Evolutionary conservation across 1,140 invertebrate genomes (phyloP).

Genomic region (Melipona quadrifasciata): DNA sequence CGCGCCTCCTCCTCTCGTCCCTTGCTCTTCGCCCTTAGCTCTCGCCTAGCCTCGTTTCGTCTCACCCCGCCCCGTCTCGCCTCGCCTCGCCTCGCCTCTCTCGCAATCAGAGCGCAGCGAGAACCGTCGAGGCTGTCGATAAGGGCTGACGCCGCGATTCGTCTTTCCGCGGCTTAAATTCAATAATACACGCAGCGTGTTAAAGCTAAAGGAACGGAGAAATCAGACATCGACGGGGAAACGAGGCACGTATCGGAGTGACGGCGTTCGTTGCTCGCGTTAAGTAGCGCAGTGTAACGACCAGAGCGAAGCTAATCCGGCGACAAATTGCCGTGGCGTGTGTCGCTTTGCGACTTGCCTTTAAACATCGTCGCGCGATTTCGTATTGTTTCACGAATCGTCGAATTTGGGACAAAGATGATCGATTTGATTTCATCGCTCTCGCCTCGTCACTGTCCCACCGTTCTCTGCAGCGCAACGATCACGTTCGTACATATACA

Average conservation of each 20-base stretch:
- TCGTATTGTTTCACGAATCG: background rate
- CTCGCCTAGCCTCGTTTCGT: no score
- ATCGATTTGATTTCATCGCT: slow-evolving; percentile 49
- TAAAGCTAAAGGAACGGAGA: background rate
- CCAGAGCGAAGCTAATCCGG: background rate
- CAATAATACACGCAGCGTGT: background rate
- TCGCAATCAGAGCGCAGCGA: background rate
- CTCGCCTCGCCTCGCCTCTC: no score
- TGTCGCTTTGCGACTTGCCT: background rate
- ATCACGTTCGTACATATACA: slow-evolving; percentile 8
- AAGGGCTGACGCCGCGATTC: background rate
- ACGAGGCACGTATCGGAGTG: background rate
- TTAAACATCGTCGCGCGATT: background rate
- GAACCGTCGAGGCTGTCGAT: background rate
- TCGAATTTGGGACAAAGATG: background rate
- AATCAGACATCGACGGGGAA: background rate
- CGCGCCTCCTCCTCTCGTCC: no score
- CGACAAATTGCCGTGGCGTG: background rate
- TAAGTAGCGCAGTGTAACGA: background rate
- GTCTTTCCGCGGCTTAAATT: background rate
- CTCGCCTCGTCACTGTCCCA: slow-evolving; percentile 54
- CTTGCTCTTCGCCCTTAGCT: no score
- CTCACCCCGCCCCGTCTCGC: no score
- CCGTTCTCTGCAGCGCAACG: slow-evolving; percentile 35
- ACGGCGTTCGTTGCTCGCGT: background rate